Evolutionary conservation across 2,113 vertebrate species (phyloP), one percentile per base, ranked within the genome.

Genomic region (Amazona guildingii): DNA sequence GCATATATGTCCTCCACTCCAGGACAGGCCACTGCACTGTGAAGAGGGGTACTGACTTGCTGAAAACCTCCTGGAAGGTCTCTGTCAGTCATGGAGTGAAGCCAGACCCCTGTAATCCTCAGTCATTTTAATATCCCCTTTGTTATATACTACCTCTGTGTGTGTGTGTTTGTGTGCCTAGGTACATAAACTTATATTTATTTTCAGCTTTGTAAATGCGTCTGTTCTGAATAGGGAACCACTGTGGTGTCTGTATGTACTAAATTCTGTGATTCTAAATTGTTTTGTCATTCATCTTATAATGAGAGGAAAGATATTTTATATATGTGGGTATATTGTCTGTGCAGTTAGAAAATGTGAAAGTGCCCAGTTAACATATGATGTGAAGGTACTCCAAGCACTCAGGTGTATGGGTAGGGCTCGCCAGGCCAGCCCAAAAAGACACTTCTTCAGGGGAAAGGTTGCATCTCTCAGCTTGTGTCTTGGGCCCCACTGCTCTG

Each of bases 401-500:
- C 52, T 69, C 27, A 25, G 48, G 12, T 66, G 37, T 16, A 1
- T 39, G 44, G 23, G 27, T 13, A 69, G 28, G 25, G 25, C 48
- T 80, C 2, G 1, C 31, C 43, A 51, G 49, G 57, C 33, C 67
- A 81, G 49, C 25, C 37, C 48, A 31, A 33, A 33, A 72, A 67
- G 29, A 18, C 16, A 13, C 5, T 61, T 68, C 48, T 17, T 75
- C 24, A 24, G 31, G 51, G 41, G 52, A 87, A 46, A 13, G 37
- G 10, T 19, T 92, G 33, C 41, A 41, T 86, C 37, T 37, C 72
- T 80, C 68, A 41, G 21, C 68, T 49, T 44, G n/a, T 73, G 64
- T 37, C 64, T 59, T 0, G 0, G 77, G 16, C 55, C 33, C 27
- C 39, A 51, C 18, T 41, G 27, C 1, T 0, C 46, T 49, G 15